phyloP scores from a whole-genome alignment of 2,113 vertebrate genomes.

The Kryptolebias marmoratus region DNA sequence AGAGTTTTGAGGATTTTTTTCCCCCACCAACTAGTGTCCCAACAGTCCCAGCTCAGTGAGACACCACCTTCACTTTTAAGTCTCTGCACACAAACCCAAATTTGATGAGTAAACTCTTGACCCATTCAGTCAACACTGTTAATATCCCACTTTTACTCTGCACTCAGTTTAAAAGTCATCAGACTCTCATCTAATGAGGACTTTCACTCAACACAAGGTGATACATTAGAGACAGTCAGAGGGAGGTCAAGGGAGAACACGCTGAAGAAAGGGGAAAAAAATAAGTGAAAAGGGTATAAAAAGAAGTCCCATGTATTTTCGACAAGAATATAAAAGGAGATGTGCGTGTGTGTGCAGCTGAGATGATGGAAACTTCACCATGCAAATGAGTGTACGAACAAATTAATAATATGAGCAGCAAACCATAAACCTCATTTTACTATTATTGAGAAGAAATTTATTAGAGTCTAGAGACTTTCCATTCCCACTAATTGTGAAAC shows the following conservation, averaged over 20 bases:
- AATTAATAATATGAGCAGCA: neutral
- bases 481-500: neutral
- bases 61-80: slow-evolving; percentile 6
- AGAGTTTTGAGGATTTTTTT: no score
- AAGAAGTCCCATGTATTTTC: slow-evolving; percentile 14
- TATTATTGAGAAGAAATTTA: neutral
- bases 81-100: slow-evolving; percentile 11
- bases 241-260: no score
- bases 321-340: neutral
- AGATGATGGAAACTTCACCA: slow-evolving; percentile 1
- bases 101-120: slow-evolving; percentile 50
- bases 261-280: neutral
- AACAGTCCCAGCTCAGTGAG: no score
- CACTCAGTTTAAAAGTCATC: slow-evolving; percentile 20
- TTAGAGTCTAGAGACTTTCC: neutral
- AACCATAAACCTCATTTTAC: neutral
- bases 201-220: slow-evolving; percentile 7
- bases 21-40: no score
- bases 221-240: slow-evolving; percentile 4
- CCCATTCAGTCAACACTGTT: slow-evolving; percentile 34
- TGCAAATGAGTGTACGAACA: no score
- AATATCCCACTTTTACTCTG: slow-evolving; percentile 24
- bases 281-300: neutral
- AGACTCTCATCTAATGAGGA: slow-evolving; percentile 18
- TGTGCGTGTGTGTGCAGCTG: neutral